Evolutionary conservation across 2,888 invertebrate species (phyloP).

Genomic region (Dastarcus helophoroides): DNA sequence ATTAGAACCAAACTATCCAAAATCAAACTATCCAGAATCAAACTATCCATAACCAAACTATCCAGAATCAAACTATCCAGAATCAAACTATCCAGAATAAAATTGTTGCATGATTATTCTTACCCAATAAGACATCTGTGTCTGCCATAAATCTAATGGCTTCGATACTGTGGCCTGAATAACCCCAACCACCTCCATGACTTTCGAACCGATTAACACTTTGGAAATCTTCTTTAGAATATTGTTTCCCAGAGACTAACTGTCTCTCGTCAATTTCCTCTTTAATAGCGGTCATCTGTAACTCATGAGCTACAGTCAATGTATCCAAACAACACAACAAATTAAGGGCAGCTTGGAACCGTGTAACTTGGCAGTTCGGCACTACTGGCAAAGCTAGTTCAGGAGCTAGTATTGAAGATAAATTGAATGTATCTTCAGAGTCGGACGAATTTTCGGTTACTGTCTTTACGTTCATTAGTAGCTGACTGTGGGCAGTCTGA

Average conservation of each 20-base stretch:
- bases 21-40: no score
- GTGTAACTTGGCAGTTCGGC: slow-evolving; percentile 56
- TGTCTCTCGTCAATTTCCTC: slow-evolving; percentile 44
- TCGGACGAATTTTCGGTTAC: slow-evolving; percentile 14
- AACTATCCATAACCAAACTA: no score
- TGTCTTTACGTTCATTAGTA: slow-evolving; percentile 22
- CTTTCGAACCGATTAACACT: slow-evolving; percentile 85
- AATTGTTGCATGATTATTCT: no score
- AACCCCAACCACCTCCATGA: slow-evolving; percentile 97
- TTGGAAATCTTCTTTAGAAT: slow-evolving; percentile 68
- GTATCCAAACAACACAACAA: slow-evolving; percentile 83
- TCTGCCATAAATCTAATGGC: slow-evolving; percentile 92
- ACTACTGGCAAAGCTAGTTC: slow-evolving; percentile 71
- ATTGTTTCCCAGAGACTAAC: slow-evolving; percentile 45
- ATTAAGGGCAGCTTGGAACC: slow-evolving; percentile 84
- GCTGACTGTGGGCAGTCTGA: slow-evolving; percentile 25
- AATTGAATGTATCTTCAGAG: slow-evolving; percentile 22
- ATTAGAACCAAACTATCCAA: background rate
- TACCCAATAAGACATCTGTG: slow-evolving; percentile 72
- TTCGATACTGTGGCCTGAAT: slow-evolving; percentile 92
- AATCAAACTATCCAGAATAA: no score
- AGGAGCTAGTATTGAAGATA: slow-evolving; percentile 60
- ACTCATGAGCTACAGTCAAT: slow-evolving; percentile 67
- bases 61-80: no score
- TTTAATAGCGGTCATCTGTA: slow-evolving; percentile 40